A percentile compares a stretch with the other conserved stretches of the same genome.
Evolutionary conservation across 2,797 vertebrate genomes (phyloP).

Genomic region (Ambastaia sidthimunki): DNA sequence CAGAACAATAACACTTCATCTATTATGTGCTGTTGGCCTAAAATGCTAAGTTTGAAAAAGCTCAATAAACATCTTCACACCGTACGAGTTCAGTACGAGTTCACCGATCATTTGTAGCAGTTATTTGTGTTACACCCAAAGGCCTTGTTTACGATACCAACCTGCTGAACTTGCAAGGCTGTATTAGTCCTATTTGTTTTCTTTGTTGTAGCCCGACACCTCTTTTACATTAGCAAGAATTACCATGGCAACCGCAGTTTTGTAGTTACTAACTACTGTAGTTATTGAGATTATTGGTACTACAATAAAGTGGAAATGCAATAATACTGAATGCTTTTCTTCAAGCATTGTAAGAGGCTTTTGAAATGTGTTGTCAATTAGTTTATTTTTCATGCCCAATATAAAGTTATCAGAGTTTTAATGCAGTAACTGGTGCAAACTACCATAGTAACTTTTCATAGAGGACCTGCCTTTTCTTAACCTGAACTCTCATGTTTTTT

Average conservation of each 20-base stretch:
- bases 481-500: background rate
- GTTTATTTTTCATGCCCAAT: background rate
- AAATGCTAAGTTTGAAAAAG: background rate
- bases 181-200: background rate
- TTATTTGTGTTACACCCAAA: background rate
- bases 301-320: background rate
- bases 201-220: background rate
- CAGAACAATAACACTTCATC: background rate
- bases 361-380: background rate
- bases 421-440: background rate
- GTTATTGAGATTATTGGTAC: background rate
- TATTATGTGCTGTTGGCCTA: background rate
- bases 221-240: background rate
- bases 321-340: background rate
- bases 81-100: constrained; percentile 16
- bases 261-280: background rate
- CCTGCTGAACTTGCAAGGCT: constrained; percentile 27
- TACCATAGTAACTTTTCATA: background rate
- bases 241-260: background rate
- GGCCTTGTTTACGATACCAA: constrained; percentile 62
- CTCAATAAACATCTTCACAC: background rate
- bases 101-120: constrained; percentile 23
- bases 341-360: background rate
- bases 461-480: background rate
- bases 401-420: background rate